Evolutionary conservation across 2,113 vertebrate genomes (phyloP).

Genomic region (Colaptes auratus): DNA sequence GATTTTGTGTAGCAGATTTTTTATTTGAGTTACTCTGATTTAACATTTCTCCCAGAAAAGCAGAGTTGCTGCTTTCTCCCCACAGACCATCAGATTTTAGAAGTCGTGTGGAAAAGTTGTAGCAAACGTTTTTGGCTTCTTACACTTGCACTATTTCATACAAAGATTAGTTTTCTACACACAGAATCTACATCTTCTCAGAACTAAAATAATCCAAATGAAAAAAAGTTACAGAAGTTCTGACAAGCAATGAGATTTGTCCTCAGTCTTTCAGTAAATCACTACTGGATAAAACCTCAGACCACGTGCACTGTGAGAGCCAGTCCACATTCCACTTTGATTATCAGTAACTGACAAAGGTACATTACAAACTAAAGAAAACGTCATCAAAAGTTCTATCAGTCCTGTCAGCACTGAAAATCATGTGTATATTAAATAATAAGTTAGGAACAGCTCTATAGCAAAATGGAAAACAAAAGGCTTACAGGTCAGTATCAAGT

Average conservation of each 20-base stretch:
- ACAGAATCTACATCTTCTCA: background rate
- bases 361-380: conserved; percentile 14
- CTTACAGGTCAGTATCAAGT: background rate
- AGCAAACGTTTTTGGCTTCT: background rate
- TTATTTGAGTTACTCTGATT: background rate
- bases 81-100: background rate
- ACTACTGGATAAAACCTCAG: background rate
- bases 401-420: background rate
- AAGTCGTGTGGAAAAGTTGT: background rate
- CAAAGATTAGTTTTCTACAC: conserved; percentile 21
- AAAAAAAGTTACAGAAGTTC: conserved; percentile 8
- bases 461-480: background rate
- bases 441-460: background rate
- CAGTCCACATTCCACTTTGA: background rate
- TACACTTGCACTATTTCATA: background rate
- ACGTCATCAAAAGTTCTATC: background rate
- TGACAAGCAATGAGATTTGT: conserved; percentile 37
- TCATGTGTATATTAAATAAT: background rate
- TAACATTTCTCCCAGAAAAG: background rate
- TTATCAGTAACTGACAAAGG: background rate
- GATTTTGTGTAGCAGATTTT: background rate
- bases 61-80: background rate
- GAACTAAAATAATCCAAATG: conserved; percentile 1
- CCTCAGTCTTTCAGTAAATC: conserved; percentile 38
- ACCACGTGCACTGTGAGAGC: background rate